phyloP scores from a whole-genome alignment of 1,140 invertebrate genomes.

The Drosophila sp. region DNA sequence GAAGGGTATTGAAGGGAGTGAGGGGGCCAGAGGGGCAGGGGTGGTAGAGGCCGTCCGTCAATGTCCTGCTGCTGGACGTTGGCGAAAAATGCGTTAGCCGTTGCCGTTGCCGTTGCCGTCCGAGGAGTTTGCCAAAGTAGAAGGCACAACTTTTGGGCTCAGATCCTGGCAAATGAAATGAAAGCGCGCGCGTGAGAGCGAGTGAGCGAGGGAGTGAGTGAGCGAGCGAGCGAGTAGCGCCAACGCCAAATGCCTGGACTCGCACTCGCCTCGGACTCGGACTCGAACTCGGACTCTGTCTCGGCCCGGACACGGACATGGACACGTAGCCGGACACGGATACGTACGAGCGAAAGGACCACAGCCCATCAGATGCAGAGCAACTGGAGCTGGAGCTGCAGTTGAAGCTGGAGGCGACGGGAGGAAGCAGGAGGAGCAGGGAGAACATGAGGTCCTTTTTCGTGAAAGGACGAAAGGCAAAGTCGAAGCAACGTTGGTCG shows the following conservation, averaged over 20 bases:
- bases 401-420: conserved; percentile 21
- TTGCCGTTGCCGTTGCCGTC: conserved; percentile 44
- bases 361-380: conserved; percentile 38
- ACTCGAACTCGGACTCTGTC: not conserved
- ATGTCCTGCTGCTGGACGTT: conserved; percentile 78
- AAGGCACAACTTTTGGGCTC: conserved; percentile 72
- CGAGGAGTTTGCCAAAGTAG: conserved; percentile 64
- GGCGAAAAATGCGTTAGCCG: conserved; percentile 80
- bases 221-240: conserved; percentile 39
- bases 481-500: conserved; percentile 22
- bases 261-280: conserved; percentile 11
- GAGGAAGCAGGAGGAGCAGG: not conserved
- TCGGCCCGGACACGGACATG: conserved; percentile 2
- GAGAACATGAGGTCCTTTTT: conserved; percentile 11
- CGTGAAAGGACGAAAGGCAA: conserved; percentile 34
- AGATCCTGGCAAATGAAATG: conserved; percentile 73
- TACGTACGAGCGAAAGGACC: conserved; percentile 1
- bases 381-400: conserved; percentile 19
- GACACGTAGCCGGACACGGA: conserved; percentile 8
- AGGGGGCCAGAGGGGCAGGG: no score
- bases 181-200: conserved; percentile 69
- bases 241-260: conserved; percentile 6
- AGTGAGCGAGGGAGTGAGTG: conserved; percentile 29
- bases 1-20: no score
- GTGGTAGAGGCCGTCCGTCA: conserved; percentile 65